Conservation (phyloP, 2,888 invertebrate genomes). For the Bellardia bayeri region DNA sequence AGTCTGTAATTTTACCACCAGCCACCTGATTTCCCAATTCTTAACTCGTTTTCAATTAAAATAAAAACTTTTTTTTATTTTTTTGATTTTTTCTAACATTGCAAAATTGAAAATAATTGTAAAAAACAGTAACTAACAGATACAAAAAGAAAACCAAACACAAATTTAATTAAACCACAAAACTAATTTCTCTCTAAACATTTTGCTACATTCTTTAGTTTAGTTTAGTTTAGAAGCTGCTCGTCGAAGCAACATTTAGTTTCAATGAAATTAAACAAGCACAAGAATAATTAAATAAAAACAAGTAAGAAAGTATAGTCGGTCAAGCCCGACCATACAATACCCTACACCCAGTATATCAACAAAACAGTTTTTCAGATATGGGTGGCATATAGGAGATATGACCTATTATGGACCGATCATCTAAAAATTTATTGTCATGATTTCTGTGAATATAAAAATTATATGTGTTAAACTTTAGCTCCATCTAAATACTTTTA, state of each 20-base stretch:
- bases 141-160: constrained; percentile 1
- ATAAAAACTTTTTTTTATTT: neutral
- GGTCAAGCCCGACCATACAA: too few species aligned
- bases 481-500: too few species aligned
- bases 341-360: too few species aligned
- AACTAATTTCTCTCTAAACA: neutral
- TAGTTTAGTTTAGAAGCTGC: constrained; percentile 7
- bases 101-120: constrained; percentile 41
- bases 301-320: too few species aligned
- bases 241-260: constrained; percentile 18
- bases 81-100: neutral
- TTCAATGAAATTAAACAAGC: constrained; percentile 4
- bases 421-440: too few species aligned
- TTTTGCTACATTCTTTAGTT: constrained; percentile 27
- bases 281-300: neutral
- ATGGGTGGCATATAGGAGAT: too few species aligned
- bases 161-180: constrained; percentile 53
- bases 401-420: too few species aligned
- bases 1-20: neutral
- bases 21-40: neutral
- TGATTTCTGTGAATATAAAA: too few species aligned
- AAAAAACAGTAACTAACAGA: neutral
- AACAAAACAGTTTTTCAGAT: too few species aligned
- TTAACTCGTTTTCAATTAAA: constrained; percentile 26
- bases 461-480: too few species aligned